Base-by-base conservation (phyloP, 2,888 invertebrate genomes). In the Cotesia congregata region DNA sequence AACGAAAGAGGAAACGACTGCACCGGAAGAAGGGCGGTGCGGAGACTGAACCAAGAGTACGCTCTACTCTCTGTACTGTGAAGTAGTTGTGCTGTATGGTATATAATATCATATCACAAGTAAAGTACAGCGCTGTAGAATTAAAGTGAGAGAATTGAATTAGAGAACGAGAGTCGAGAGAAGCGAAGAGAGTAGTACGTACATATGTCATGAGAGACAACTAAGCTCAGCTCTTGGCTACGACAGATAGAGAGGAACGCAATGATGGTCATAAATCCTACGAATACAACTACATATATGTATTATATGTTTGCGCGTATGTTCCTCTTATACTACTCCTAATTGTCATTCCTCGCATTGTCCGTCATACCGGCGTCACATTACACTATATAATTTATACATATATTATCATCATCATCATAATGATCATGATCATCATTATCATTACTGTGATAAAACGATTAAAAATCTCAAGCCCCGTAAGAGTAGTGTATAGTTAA, bases 1-100 rank as follows among this genome's bases (percentile, higher is more conserved):
- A 78, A 78, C 76, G 77, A 77, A 77, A 72, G 79, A 78, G 79
- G 77, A 79, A 78, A 75, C 72, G 76, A 79, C 74, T 77, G 74
- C 77, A 76, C 80, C 80, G 78, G 80, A 80, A 82, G 79, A 77
- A 81, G 80, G 81, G 81, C 79, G 68, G 60, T 40, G 50, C 65
- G 38, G 59, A 20, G 38, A 50, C 60, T 30, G 72, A 40, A 62
- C 50, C 17, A 15, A 65, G 73, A 41, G 59, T n/a, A 59, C 50
- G 50, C 3, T 50, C 9, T 50, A 30, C 30, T 30, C 30, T 30
- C 30, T 30, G 30, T 30, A 30, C 30, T 30, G 30, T 30, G 30
- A 30, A 30, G 50, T 50, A 50, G 50, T 50, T 50, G 50, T 50
- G 50, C 12, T 50, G 50, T 50, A 50, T 50, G 50, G 30, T 30